Percentiles rank a stretch among this genome's conserved stretches.
Evolutionary conservation across 2,888 invertebrate species (phyloP).

Genomic region (Dicyrtomina minuta): DNA sequence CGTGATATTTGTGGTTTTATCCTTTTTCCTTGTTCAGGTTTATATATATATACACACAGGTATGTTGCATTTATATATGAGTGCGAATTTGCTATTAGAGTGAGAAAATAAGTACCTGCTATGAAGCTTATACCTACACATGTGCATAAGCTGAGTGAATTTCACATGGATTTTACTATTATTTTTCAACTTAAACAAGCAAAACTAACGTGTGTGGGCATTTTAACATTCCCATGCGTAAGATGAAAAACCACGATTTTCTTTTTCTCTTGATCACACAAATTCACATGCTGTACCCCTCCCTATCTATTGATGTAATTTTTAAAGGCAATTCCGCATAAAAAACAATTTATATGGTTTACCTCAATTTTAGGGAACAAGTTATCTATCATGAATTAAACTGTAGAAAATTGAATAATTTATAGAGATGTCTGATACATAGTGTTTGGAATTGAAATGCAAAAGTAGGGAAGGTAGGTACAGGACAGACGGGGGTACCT

Average conservation of each 20-base stretch:
- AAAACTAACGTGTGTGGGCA: no score
- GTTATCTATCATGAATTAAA: conserved; percentile 3
- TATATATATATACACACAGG: no score
- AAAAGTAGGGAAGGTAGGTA: no score
- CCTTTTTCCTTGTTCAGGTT: not conserved
- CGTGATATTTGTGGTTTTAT: not conserved
- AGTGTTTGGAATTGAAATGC: no score
- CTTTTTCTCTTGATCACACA: conserved; percentile 3
- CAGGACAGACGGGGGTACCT: no score
- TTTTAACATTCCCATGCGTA: no score
- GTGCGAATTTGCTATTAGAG: not conserved
- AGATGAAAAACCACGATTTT: conserved; percentile 14
- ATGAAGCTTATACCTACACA: not conserved
- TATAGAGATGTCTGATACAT: not conserved
- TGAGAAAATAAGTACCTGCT: not conserved
- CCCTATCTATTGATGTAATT: not conserved
- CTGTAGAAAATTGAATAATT: not conserved
- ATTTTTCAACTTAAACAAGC: no score
- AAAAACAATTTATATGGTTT: conserved; percentile 18
- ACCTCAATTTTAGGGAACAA: conserved; percentile 19
- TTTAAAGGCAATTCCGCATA: conserved; percentile 7
- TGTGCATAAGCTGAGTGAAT: not conserved
- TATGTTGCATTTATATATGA: not conserved
- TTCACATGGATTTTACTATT: no score
- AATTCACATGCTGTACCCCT: not conserved